Evolutionary conservation across 1,140 invertebrate species (phyloP), one percentile per base, ranked within the genome.

Genomic region (Gonatopus flavifemur): DNA sequence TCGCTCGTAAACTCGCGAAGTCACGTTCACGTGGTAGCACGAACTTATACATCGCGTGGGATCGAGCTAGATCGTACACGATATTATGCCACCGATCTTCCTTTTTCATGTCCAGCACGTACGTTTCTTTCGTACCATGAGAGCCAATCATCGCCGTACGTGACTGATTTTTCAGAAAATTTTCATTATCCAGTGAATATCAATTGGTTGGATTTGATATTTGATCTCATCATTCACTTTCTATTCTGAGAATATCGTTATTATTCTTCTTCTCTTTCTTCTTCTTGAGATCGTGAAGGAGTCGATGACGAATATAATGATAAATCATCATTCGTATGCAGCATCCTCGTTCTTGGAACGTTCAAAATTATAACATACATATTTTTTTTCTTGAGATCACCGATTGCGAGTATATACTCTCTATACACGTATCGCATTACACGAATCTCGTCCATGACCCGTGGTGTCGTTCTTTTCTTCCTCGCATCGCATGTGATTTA

Each of bases 31-130:
- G 50, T 43, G 44, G n/a, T n/a, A n/a, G 68, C 61, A 64, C 63
- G 59, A 67, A 67, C 63, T 62, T n/a, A n/a, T n/a, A n/a, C n/a
- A 72, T 69, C 61, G 64, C 65, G 64, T 69, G 68, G 63, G 67
- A 70, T 69, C 67, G 68, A 56, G 59, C 61, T 51, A 58, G 47
- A 35, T 18, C 30, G 3, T 20, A 7, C 15, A 36, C 18, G 20
- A 9, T 33, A 19, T 16, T 13, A 7, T 16, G 15, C 19, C 5
- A 1, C n/a, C 36, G 2, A 8, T 65, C 52, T 35, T 24, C 19
- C 39, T 65, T 54, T 57, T 57, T 48, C 52, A 42, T 35, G 55
- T 41, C 25, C 38, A 55, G 49, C 61, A 67, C 63, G 60, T 66
- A 67, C 55, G 47, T 13, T 24, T 42, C 25, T 36, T 49, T 47